phyloP scores from a whole-genome alignment of 1,140 invertebrate species.

The Archivesica marissinica region DNA sequence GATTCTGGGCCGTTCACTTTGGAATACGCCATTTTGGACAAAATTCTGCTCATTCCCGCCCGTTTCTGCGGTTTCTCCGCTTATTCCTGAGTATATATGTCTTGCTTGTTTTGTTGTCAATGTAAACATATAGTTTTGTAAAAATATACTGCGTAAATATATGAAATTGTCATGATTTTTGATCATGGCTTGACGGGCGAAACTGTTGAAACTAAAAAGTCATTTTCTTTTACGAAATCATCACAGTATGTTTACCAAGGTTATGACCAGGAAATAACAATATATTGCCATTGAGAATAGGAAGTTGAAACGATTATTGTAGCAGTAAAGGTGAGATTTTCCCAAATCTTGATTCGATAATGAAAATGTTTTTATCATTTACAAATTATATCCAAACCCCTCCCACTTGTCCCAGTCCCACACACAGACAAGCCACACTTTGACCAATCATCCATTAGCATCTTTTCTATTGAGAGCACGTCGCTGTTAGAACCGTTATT shows the following conservation, averaged over 20 bases:
- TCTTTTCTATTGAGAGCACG: too few relatives aligned
- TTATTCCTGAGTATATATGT: not conserved
- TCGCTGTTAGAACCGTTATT: too few relatives aligned
- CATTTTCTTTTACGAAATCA: not conserved
- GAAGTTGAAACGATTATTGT: too few relatives aligned
- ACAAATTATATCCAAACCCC: too few relatives aligned
- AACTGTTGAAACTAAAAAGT: not conserved
- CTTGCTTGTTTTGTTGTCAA: not conserved
- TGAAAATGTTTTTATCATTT: too few relatives aligned
- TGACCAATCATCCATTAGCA: too few relatives aligned
- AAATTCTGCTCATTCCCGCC: conserved; percentile 69
- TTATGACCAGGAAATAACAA: not conserved
- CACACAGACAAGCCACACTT: too few relatives aligned
- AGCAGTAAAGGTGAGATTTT: too few relatives aligned
- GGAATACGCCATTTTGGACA: conserved; percentile 73
- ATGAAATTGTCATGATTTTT: not conserved
- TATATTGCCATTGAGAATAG: too few relatives aligned
- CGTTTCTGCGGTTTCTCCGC: conserved; percentile 43
- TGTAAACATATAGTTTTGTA: not conserved
- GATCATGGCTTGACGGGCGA: not conserved
- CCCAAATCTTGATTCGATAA: too few relatives aligned
- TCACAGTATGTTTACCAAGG: conserved; percentile 42
- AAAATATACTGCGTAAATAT: not conserved
- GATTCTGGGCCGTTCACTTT: conserved; percentile 69
- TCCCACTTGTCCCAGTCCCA: too few relatives aligned